Base-by-base conservation (phyloP, 2,797 vertebrate species). In the Sciurus vulgaris region DNA sequence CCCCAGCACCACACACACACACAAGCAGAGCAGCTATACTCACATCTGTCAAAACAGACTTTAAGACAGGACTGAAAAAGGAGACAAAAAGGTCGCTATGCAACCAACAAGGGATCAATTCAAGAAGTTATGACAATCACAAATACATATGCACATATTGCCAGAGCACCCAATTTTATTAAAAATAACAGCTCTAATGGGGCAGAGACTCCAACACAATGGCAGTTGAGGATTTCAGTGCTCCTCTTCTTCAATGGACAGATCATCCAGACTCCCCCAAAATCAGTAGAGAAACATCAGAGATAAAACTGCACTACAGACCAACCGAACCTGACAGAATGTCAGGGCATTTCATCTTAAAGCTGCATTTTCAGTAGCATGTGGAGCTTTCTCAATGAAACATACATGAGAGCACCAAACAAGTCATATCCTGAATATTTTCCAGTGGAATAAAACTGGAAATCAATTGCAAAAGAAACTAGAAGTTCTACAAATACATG, bases 241-340 rank as follows among this genome's bases (percentile, higher is more conserved):
- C 22, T 35, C 28, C 30, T 17, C 33, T 81, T 70, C 49, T 54
- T 59, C 13, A 79, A 3, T 69, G 54, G 3, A 35, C 61, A 83
- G 26, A 65, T 22, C 33, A 65, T 22, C 54, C 18, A 56, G 54
- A 56, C 54, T 20, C 54, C 54, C 54, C 54, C 28, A 10, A 65
- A 56, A 56, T 41, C 38, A 47, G 8, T 10, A 56, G 30, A 49
- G 65, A 54, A 15, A 28, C n/a, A 30, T 7, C 17, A 8, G 22
- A 61, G 59, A 1, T 10, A 17, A 51, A 28, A 17, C 11, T 65
- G 1, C 15, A 7, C 12, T 3, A 26, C 24, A 38, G 70, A 38
- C 33, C n/a, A 18, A 54, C 41, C 3, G n/a, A 3, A 3, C 13
- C 17, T 26, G 11, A 30, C 3, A 3, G 10, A 12, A 56, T 3